Percentiles rank a stretch among this genome's conserved stretches.
Conservation (phyloP, 2,113 vertebrate genomes). For the Bufo bufo region DNA sequence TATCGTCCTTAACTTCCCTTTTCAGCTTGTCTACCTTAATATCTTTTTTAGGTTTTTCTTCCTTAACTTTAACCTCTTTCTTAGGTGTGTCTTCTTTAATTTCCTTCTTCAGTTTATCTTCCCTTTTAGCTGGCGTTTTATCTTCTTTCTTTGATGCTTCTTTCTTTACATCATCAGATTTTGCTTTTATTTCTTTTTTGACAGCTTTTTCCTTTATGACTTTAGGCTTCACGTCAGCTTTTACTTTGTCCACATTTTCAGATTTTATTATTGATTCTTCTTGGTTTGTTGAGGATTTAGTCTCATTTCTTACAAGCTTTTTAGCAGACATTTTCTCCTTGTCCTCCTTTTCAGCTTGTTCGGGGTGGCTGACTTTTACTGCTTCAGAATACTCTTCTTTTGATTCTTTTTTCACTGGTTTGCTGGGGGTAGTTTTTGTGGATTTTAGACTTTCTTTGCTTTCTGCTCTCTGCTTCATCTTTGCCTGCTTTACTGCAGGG, state of each 20-base stretch:
- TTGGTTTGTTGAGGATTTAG: slow-evolving; percentile 74
- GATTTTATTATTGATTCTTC: slow-evolving; percentile 76
- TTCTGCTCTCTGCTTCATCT: slow-evolving; percentile 87
- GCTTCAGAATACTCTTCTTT: slow-evolving; percentile 85
- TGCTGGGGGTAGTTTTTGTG: slow-evolving; percentile 79
- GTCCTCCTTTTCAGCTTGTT: slow-evolving; percentile 81
- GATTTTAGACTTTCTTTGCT: slow-evolving; percentile 91
- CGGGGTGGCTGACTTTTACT: slow-evolving; percentile 72
- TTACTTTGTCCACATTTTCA: slow-evolving; percentile 82
- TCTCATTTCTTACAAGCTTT: slow-evolving; percentile 76
- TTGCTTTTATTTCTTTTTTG: slow-evolving; percentile 84
- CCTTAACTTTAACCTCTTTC: slow-evolving; percentile 83
- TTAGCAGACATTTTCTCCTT: slow-evolving; percentile 86
- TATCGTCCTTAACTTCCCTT: slow-evolving; percentile 82
- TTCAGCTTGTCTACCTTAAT: slow-evolving; percentile 69
- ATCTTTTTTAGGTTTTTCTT: slow-evolving; percentile 79
- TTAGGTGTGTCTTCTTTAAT: slow-evolving; percentile 79
- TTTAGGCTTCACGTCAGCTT: slow-evolving; percentile 83
- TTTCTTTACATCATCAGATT: slow-evolving; percentile 84
- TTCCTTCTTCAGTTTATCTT: slow-evolving; percentile 77
- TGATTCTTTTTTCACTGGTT: slow-evolving; percentile 82
- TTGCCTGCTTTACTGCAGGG: slow-evolving; percentile 84
- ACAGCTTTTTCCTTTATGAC: slow-evolving; percentile 76
- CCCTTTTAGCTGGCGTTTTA: slow-evolving; percentile 73
- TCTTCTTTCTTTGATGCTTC: slow-evolving; percentile 75